Evolutionary conservation across 2,888 invertebrate genomes (phyloP).

Genomic region (Ennomos quercinarius): DNA sequence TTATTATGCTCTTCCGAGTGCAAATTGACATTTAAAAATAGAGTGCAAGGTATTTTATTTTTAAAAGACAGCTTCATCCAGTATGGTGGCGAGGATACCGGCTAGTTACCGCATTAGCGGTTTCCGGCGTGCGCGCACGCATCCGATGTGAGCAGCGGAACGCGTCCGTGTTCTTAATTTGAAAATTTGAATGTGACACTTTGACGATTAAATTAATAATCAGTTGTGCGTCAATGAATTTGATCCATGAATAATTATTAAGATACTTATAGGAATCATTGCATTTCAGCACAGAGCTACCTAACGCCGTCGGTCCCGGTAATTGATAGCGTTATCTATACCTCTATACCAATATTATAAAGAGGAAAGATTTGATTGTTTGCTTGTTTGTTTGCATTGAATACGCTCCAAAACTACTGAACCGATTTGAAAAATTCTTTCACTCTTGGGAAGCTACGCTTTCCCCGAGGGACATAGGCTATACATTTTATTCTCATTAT

Average conservation of each 20-base stretch:
- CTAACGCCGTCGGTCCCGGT: too few species aligned
- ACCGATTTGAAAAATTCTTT: too few species aligned
- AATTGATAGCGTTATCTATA: too few species aligned
- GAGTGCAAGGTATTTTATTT: constrained; percentile 19
- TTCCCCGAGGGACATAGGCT: too few species aligned
- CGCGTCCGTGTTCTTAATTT: constrained; percentile 66
- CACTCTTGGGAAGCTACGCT: too few species aligned
- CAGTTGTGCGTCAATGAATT: constrained; percentile 16
- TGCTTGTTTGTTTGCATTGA: too few species aligned
- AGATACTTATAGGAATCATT: constrained; percentile 1
- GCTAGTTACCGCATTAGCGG: constrained; percentile 72
- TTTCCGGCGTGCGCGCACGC: constrained; percentile 69
- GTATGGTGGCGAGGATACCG: constrained; percentile 67
- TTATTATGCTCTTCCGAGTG: constrained; percentile 16
- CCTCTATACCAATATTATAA: too few species aligned
- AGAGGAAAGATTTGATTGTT: too few species aligned
- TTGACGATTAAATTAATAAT: constrained; percentile 35
- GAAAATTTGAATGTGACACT: constrained; percentile 59
- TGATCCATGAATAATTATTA: constrained; percentile 30
- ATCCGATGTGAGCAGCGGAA: constrained; percentile 64
- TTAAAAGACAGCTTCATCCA: constrained; percentile 40
- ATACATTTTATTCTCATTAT: too few species aligned
- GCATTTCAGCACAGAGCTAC: too few species aligned
- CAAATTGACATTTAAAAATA: constrained; percentile 23
- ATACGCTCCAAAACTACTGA: too few species aligned